phyloP scores from a whole-genome alignment of 2,113 vertebrate species.

The Anguilla rostrata region DNA sequence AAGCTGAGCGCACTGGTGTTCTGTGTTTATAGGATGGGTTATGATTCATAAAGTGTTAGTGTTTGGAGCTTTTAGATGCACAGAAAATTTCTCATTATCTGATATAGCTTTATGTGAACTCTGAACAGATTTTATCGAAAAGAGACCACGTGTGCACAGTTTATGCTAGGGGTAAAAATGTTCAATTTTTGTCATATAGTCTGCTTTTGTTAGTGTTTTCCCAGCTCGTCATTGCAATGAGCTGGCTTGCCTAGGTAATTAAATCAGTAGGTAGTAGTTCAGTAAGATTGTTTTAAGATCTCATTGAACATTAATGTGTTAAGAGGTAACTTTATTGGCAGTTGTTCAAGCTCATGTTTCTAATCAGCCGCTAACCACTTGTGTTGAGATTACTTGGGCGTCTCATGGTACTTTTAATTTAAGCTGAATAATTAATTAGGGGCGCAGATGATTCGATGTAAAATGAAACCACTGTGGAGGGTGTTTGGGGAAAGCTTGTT shows the following conservation, averaged over 20 bases:
- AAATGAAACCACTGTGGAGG: neutral
- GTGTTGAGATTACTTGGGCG: neutral
- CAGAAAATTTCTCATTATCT: too few relatives aligned
- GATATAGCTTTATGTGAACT: too few relatives aligned
- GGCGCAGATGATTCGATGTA: neutral
- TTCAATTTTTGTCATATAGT: neutral
- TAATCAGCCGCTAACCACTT: neutral
- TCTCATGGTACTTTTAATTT: neutral
- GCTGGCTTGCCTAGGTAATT: too few relatives aligned
- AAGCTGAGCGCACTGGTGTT: neutral
- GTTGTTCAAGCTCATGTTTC: neutral
- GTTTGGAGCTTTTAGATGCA: neutral
- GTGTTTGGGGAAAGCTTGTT: neutral
- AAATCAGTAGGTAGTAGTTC: too few relatives aligned
- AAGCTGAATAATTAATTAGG: neutral
- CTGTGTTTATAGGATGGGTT: neutral
- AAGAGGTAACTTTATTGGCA: neutral
- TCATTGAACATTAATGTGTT: too few relatives aligned
- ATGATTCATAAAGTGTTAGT: neutral
- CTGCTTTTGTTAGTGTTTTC: neutral
- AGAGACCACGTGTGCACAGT: neutral
- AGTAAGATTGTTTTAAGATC: too few relatives aligned
- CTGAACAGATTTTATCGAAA: too few relatives aligned
- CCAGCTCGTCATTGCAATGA: neutral
- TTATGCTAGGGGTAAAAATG: neutral